These are phyloP conservation scores for Volucella inflata DNA, from an alignment of 2,888 invertebrate species.

Conservation along the genomic window DNA sequence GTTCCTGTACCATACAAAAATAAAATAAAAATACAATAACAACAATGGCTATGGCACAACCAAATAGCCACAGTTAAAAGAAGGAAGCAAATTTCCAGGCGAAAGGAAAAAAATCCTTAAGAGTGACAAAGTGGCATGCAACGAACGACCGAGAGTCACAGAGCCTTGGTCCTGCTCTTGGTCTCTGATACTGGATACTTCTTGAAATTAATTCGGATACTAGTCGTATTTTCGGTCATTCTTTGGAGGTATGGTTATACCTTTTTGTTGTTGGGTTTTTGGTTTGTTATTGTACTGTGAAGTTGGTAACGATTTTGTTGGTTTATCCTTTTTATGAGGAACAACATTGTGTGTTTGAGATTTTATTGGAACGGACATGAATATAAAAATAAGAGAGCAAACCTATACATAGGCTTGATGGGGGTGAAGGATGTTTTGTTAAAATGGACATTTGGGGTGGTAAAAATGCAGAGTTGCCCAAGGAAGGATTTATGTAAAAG, in stretches of 20 bases:
- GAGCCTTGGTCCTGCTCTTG: too few species aligned
- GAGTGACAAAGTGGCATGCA: conserved; percentile 24
- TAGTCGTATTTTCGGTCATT: conserved; percentile 41
- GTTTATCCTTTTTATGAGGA: conserved; percentile 40
- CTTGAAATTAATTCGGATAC: conserved; percentile 55
- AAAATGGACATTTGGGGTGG: too few species aligned
- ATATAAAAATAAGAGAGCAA: conserved; percentile 35
- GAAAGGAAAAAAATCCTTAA: conserved; percentile 22
- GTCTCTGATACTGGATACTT: conserved; percentile 8
- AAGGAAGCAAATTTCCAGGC: conserved; percentile 16
- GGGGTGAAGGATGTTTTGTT: neutral
- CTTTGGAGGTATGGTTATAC: neutral
- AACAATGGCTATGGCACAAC: neutral
- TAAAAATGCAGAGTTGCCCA: conserved; percentile 19
- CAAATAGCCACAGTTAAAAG: neutral
- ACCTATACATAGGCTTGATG: conserved; percentile 10
- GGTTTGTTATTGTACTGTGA: neutral
- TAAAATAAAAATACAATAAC: conserved; percentile 34
- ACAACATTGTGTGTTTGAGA: conserved; percentile 35
- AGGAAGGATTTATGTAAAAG: neutral
- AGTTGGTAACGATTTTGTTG: conserved; percentile 32
- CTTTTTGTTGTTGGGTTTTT: neutral
- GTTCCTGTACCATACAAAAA: neutral
- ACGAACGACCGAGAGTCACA: neutral
- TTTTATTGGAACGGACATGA: conserved; percentile 45